Percentiles rank a stretch among this genome's conserved stretches.
phyloP scores from a whole-genome alignment of 2,797 vertebrate genomes.

The Sebastolobus alascanus region DNA sequence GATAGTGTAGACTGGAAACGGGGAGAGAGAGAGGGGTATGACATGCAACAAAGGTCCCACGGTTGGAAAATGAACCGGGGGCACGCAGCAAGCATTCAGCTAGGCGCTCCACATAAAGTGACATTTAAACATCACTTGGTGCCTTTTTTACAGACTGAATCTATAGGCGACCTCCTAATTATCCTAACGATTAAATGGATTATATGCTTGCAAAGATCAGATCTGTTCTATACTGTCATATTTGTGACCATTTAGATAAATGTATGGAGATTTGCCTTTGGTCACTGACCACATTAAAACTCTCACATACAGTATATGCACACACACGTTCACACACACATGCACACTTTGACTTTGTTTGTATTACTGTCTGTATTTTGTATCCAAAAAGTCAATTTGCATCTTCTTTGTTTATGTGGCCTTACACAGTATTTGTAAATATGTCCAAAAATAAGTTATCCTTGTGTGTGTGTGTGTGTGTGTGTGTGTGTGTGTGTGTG shows the following conservation, averaged over 20 bases:
- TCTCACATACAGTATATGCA: not conserved
- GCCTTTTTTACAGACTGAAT: not conserved
- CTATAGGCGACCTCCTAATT: not conserved
- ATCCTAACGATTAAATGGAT: conserved; percentile 20
- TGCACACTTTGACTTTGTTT: conserved; percentile 37
- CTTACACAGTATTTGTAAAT: conserved; percentile 53
- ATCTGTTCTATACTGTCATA: conserved; percentile 1
- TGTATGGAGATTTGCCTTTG: conserved; percentile 21
- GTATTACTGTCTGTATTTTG: conserved; percentile 50
- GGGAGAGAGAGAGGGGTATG: not conserved
- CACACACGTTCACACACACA: not conserved
- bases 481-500: conserved; percentile 16
- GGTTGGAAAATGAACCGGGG: not conserved
- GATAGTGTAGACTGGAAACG: not conserved
- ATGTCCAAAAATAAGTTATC: conserved; percentile 40
- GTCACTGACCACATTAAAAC: conserved; percentile 13
- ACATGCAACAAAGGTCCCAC: not conserved
- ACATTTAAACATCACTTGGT: not conserved
- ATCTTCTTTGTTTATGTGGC: conserved; percentile 49
- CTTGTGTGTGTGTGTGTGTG: not conserved
- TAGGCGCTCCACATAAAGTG: not conserved
- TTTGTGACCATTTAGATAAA: conserved; percentile 8
- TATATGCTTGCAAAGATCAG: not conserved
- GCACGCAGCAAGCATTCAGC: not conserved
- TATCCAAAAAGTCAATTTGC: conserved; percentile 58